Evolutionary conservation across 2,888 invertebrate species (phyloP).

Genomic region (Synergus japonicus): DNA sequence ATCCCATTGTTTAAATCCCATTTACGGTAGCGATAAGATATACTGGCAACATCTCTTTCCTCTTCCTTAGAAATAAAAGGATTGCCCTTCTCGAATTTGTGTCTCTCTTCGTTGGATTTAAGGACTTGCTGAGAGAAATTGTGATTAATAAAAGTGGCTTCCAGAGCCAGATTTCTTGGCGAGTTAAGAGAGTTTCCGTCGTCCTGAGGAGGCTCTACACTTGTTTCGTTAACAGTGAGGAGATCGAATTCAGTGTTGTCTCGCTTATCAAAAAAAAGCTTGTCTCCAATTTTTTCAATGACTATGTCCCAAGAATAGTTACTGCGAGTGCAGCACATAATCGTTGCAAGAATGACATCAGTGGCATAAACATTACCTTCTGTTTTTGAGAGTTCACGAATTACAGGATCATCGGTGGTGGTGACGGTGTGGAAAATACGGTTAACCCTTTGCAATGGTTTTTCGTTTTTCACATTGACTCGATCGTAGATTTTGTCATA

Average conservation of each 20-base stretch:
- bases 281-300: slow-evolving; percentile 95
- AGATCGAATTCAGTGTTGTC: slow-evolving; percentile 98
- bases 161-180: slow-evolving; percentile 95
- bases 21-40: slow-evolving; percentile 97
- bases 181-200: slow-evolving; percentile 97
- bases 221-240: slow-evolving; percentile 98
- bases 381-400: slow-evolving; percentile 94
- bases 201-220: slow-evolving; percentile 97
- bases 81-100: slow-evolving; percentile 93
- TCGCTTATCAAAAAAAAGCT: slow-evolving; percentile 98
- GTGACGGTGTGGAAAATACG: slow-evolving; percentile 97
- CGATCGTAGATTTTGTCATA: slow-evolving; percentile 98
- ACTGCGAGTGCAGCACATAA: slow-evolving; percentile 99
- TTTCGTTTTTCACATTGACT: slow-evolving; percentile 97
- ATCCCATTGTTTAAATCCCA: slow-evolving; percentile 97
- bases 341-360: slow-evolving; percentile 97
- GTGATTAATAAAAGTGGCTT: slow-evolving; percentile 99
- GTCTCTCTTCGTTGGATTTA: slow-evolving; percentile 87
- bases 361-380: slow-evolving; percentile 99
- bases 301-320: slow-evolving; percentile 99
- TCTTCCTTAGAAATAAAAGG: slow-evolving; percentile 96
- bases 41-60: slow-evolving; percentile 95
- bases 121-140: slow-evolving; percentile 99
- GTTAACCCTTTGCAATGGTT: slow-evolving; percentile 94
- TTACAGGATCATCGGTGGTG: slow-evolving; percentile 98